Base-by-base conservation (phyloP, 2,888 invertebrate genomes). In the Oligia latruncula region DNA sequence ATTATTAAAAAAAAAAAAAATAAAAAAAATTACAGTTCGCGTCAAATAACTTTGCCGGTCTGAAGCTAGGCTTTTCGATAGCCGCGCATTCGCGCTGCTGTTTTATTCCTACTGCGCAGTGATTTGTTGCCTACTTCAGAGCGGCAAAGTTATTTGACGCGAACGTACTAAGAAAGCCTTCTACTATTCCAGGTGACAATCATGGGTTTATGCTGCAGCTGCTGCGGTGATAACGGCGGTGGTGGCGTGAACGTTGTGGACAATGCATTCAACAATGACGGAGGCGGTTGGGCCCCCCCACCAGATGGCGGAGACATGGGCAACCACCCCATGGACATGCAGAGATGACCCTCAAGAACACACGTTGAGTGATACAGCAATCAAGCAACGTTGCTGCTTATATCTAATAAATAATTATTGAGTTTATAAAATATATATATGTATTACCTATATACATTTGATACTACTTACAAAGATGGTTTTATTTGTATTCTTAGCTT, bases 151-250 rank as follows among this genome's bases (percentile, higher is more conserved):
- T 40, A 40, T 40, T 40, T 40, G 40, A 40, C 40, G 5, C 40
- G 5, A 6, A 40, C 40, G 40, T 40, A 40, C 49, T 13, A 49
- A 49, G 13, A 49, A 49, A 13, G 13, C 3, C 13, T 49, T 49
- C 49, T 49, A 49, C 49, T 49, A 15, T 15, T 58, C 15, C 60
- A 85, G 90, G 66, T 29, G 49, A 71, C 60, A 80, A 87, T 71
- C 78, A 95, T 95, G 95, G 95, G 95, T 55, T 65, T 82, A 43
- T 94, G 95, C 87, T 90, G 92, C 55, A 82, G 82, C 78, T 91
- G 90, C 72, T 91, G 92, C 71, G 88, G 90, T n/a, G 90, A 80
- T 8, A 92, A 90, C 8, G 85, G 68, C 1, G 84, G 89, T 46
- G 84, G 89, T 46, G 92, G 89, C 0, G 92, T 94, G 13, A 76